Percentiles rank a stretch among this genome's conserved stretches.
phyloP scores from a whole-genome alignment of 2,113 vertebrate species.

The Eira barbara region DNA sequence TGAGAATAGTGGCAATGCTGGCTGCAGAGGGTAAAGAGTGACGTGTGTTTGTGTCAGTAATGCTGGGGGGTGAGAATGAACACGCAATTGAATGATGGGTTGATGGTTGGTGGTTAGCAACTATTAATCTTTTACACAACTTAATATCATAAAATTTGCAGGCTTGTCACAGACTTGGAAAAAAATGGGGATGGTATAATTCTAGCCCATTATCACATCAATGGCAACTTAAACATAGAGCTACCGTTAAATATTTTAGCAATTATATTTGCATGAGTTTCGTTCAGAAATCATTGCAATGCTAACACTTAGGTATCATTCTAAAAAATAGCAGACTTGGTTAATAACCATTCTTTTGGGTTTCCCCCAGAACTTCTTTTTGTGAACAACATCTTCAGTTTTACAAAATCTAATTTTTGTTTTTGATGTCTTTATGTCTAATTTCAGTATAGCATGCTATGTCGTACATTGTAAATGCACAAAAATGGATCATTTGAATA shows the following conservation, averaged over 20 bases:
- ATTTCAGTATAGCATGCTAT: background rate
- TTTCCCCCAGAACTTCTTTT: background rate
- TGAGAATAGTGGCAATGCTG: background rate
- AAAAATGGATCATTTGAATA: background rate
- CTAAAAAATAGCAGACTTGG: background rate
- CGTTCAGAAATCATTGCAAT: background rate
- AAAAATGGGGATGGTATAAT: background rate
- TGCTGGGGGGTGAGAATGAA: background rate
- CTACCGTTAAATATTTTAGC: background rate
- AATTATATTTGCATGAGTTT: background rate
- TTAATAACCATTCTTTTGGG: background rate
- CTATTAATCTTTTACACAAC: background rate
- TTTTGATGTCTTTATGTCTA: background rate
- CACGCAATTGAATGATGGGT: background rate
- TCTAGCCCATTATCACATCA: background rate
- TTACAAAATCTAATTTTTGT: background rate
- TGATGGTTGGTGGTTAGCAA: background rate
- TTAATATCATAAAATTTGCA: background rate
- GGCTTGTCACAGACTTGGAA: background rate
- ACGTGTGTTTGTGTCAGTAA: background rate
- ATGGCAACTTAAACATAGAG: background rate
- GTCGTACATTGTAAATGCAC: background rate
- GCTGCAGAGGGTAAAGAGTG: background rate
- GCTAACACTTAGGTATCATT: background rate
- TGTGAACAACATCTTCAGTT: background rate